Percentiles rank a stretch among this genome's conserved stretches.
Evolutionary conservation across 2,797 vertebrate species (phyloP).

Genomic region (Lithobates pipiens): DNA sequence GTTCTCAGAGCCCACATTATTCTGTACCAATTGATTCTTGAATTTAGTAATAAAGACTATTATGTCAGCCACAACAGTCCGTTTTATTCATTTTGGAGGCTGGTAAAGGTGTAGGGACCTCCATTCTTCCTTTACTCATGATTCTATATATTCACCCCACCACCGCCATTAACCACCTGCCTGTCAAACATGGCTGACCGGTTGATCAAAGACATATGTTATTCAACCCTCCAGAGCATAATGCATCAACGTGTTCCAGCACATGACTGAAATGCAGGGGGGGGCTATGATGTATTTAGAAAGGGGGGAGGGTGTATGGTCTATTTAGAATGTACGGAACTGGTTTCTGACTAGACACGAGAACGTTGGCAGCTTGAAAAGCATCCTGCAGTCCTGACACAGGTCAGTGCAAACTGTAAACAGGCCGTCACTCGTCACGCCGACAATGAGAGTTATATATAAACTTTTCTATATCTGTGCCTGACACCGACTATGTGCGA

Average conservation of each 20-base stretch:
- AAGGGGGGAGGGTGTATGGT: neutral
- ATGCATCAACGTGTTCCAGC: neutral
- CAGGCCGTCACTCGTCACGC: constrained; percentile 20
- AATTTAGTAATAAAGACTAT: too few species aligned
- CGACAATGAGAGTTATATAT: constrained; percentile 45
- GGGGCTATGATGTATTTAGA: neutral
- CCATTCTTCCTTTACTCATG: neutral
- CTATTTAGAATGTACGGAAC: neutral
- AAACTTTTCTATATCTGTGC: constrained; percentile 35
- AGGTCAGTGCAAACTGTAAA: constrained; percentile 44
- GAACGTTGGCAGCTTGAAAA: neutral
- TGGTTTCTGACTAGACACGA: constrained; percentile 9
- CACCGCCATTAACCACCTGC: neutral
- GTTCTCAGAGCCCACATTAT: too few species aligned
- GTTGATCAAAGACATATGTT: neutral
- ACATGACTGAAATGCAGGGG: neutral
- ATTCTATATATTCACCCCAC: neutral
- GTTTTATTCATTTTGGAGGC: too few species aligned
- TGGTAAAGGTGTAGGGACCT: too few species aligned
- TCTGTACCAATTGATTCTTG: too few species aligned
- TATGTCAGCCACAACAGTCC: too few species aligned
- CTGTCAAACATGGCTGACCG: neutral
- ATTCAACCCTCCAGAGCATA: neutral
- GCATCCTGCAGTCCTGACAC: constrained; percentile 12
- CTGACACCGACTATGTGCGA: constrained; percentile 32